These are phyloP conservation scores for Epinephelus coioides DNA, from an alignment of 2,797 vertebrate genomes.

Conservation along the genomic window DNA sequence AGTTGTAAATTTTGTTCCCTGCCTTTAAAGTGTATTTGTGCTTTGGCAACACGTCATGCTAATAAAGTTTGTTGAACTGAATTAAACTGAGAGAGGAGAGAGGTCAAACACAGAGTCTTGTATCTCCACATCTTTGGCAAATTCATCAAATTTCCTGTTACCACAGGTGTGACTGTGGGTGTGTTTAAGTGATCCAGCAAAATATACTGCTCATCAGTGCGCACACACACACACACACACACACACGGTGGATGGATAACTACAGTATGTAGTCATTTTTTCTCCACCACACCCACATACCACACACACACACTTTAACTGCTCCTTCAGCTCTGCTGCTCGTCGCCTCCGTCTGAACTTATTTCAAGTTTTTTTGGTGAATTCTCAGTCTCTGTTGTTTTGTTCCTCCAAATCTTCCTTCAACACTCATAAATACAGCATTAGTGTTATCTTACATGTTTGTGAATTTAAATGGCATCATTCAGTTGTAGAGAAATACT, in stretches of 20 bases:
- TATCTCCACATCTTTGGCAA: constrained; percentile 55
- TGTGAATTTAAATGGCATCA: too few relatives aligned
- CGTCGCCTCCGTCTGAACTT: not conserved
- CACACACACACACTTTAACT: constrained; percentile 18
- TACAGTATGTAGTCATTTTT: constrained; percentile 33
- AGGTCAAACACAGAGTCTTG: constrained; percentile 28
- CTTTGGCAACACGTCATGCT: too few relatives aligned
- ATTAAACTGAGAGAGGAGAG: not conserved
- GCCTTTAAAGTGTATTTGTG: too few relatives aligned
- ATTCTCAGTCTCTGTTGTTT: not conserved
- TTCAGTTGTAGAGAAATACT: not conserved
- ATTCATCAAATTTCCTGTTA: constrained; percentile 58
- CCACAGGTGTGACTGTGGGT: constrained; percentile 61
- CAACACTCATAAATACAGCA: not conserved
- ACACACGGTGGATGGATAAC: constrained; percentile 35
- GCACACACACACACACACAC: constrained; percentile 20
- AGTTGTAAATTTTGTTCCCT: too few relatives aligned
- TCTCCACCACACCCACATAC: constrained; percentile 51
- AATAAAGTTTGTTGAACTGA: too few relatives aligned
- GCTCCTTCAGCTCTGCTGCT: constrained; percentile 1
- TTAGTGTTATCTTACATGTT: not conserved
- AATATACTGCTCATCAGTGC: constrained; percentile 33
- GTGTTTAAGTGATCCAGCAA: constrained; percentile 40
- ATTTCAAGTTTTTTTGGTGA: not conserved
- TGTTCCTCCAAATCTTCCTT: not conserved